Conservation (phyloP, 2,888 invertebrate species). For the Hirudinaria manillensis region DNA sequence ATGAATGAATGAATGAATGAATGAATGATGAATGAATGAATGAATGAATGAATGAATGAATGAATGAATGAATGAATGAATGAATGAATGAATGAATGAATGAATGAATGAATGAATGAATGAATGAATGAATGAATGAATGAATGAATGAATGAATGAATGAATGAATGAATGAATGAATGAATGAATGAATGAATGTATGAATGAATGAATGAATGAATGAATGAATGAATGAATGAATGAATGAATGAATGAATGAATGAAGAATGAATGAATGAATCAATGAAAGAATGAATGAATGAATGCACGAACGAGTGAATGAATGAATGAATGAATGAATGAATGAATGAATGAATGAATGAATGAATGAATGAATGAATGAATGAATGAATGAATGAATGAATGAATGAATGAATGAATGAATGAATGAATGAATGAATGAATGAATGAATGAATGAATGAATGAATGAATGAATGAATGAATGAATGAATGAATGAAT, state of each 20-base stretch:
- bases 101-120: not conserved
- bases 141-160: not conserved
- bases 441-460: not conserved
- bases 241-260: no score
- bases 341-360: no score
- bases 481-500: not conserved
- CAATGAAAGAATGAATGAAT: not conserved
- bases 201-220: not conserved
- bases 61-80: not conserved
- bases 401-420: no score
- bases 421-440: no score
- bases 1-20: no score
- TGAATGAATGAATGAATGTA: not conserved
- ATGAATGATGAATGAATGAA: no score
- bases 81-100: not conserved
- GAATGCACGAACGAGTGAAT: not conserved
- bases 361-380: no score
- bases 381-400: no score
- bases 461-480: not conserved
- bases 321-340: no score
- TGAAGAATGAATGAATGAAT: not conserved
- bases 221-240: not conserved
- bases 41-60: not conserved
- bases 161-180: not conserved
- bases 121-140: not conserved